Evolutionary conservation across 2,888 invertebrate genomes (phyloP).

Genomic region (Cacoxenus indagator): DNA sequence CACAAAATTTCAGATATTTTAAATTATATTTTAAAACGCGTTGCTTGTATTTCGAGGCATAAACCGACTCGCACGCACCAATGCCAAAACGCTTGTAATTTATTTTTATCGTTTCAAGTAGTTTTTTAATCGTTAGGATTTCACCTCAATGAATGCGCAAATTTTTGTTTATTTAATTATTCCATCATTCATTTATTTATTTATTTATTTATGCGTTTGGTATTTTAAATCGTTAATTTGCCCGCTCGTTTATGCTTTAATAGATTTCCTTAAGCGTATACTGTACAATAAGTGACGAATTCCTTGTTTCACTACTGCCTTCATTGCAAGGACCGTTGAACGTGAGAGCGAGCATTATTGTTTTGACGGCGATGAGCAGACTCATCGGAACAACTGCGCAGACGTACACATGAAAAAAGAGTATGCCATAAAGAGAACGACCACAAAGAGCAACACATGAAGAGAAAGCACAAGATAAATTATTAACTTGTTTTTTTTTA

Average conservation of each 20-base stretch:
- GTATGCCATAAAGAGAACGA: neutral
- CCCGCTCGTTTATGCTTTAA: neutral
- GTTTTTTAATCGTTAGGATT: no score
- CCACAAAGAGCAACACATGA: no score
- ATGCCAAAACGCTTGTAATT: no score
- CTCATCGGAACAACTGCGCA: neutral
- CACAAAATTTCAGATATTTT: no score
- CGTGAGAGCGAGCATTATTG: neutral
- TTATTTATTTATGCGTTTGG: no score
- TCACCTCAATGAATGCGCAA: no score
- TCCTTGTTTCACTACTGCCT: neutral
- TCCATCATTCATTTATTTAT: neutral
- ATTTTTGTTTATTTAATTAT: neutral
- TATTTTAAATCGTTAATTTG: neutral
- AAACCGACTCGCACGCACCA: no score
- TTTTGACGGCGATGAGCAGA: neutral
- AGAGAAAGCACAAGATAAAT: neutral
- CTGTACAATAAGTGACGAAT: slow-evolving; percentile 13
- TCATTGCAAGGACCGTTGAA: neutral
- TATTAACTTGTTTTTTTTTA: neutral
- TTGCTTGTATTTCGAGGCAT: no score
- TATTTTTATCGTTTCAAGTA: no score
- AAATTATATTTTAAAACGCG: no score
- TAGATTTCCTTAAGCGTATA: slow-evolving; percentile 16
- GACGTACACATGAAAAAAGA: neutral